Conservation (phyloP, 2,888 invertebrate genomes). For the Seira ritae region DNA sequence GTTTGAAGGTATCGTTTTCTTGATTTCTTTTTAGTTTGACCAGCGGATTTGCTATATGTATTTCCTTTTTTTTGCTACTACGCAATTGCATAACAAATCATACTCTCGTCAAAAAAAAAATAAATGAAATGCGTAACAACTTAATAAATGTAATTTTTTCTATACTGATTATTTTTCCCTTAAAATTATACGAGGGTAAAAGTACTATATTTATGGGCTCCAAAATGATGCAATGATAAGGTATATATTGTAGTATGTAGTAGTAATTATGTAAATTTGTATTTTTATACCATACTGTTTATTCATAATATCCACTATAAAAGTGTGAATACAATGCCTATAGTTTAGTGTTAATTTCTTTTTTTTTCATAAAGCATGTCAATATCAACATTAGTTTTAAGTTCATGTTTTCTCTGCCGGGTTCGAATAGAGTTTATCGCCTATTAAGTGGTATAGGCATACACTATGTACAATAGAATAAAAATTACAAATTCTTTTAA, state of each 20-base stretch:
- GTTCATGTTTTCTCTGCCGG: constrained; percentile 59
- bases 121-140: too few relatives aligned
- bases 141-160: too few relatives aligned
- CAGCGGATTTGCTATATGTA: constrained; percentile 36
- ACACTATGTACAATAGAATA: constrained; percentile 13
- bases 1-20: constrained; percentile 44
- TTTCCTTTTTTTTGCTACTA: too few relatives aligned
- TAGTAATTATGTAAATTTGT: background rate
- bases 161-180: too few relatives aligned
- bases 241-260: background rate
- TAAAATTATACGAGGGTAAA: background rate
- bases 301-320: background rate
- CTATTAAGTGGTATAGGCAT: background rate
- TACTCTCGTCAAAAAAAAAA: too few relatives aligned
- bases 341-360: constrained; percentile 28
- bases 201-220: background rate
- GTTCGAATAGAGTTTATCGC: background rate
- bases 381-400: constrained; percentile 63
- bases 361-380: constrained; percentile 62
- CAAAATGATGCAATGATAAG: background rate
- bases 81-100: too few relatives aligned
- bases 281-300: background rate
- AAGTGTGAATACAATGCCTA: constrained; percentile 1
- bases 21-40: constrained; percentile 35
- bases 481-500: constrained; percentile 23